Conservation (phyloP, 2,797 vertebrate species). For the Erithacus rubecula region DNA sequence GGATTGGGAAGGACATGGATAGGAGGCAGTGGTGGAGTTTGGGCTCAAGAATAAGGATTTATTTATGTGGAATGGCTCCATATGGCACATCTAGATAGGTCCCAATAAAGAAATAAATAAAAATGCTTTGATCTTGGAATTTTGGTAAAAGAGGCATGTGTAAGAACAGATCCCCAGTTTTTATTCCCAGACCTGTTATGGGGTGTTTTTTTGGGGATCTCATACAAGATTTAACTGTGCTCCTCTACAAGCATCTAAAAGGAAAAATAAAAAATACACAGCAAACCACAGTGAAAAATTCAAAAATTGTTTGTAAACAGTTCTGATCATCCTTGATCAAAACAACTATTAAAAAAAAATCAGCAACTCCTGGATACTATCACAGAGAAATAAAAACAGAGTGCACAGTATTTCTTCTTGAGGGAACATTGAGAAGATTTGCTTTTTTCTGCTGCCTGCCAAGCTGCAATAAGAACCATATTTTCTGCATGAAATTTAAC, state of each 20-base stretch:
- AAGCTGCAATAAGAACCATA: conserved; percentile 58
- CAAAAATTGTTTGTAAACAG: neutral
- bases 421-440: neutral
- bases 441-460: neutral
- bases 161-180: neutral
- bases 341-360: neutral
- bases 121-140: neutral
- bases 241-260: neutral
- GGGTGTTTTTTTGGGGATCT: neutral
- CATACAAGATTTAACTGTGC: neutral
- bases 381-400: neutral
- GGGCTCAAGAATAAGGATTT: neutral
- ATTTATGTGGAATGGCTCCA: neutral
- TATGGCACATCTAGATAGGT: rapidly evolving
- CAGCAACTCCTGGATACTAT: neutral
- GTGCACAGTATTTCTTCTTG: neutral
- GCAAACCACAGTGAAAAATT: neutral
- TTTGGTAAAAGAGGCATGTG: neutral
- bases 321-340: neutral
- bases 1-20: neutral
- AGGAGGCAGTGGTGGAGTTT: neutral
- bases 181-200: neutral
- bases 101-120: neutral
- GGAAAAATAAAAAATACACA: neutral
- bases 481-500: conserved; percentile 57